Evolutionary conservation across 1,140 invertebrate genomes (phyloP).

Genomic region (Physella acuta): DNA sequence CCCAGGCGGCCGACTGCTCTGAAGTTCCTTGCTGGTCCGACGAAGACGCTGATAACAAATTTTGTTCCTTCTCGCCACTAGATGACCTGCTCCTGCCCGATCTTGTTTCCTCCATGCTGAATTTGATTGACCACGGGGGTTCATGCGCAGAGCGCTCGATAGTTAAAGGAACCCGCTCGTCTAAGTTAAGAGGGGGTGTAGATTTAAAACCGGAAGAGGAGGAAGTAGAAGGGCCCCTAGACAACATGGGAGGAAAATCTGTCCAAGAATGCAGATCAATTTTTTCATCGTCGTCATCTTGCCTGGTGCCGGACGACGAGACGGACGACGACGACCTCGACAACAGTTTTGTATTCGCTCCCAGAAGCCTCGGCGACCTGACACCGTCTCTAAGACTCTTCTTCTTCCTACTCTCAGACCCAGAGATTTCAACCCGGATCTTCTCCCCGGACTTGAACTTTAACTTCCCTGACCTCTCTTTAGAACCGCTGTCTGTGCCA

Average conservation of each 20-base stretch:
- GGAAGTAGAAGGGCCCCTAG: neutral
- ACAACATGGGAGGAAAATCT: slow-evolving; percentile 19
- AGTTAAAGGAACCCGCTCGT: slow-evolving; percentile 2
- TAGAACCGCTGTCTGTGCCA: no score
- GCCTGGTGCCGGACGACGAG: neutral
- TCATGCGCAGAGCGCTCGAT: slow-evolving; percentile 19
- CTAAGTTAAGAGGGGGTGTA: neutral
- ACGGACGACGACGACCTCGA: slow-evolving; percentile 12
- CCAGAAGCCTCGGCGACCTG: neutral
- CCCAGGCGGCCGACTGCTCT: no score
- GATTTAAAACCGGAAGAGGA: neutral
- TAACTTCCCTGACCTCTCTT: no score
- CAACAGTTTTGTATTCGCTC: slow-evolving; percentile 2
- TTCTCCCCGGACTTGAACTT: no score
- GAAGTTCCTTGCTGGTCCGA: no score
- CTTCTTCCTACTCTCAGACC: slow-evolving; percentile 17
- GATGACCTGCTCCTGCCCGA: slow-evolving; percentile 1
- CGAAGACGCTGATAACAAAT: no score
- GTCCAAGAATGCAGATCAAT: slow-evolving; percentile 26
- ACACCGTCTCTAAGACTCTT: neutral
- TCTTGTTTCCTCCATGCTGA: neutral
- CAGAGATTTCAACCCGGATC: no score
- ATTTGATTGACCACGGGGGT: slow-evolving; percentile 23
- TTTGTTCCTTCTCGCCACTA: slow-evolving; percentile 16
- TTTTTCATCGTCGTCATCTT: slow-evolving; percentile 24